Conservation (phyloP, 2,888 invertebrate species). For the Galeruca laticollis region DNA sequence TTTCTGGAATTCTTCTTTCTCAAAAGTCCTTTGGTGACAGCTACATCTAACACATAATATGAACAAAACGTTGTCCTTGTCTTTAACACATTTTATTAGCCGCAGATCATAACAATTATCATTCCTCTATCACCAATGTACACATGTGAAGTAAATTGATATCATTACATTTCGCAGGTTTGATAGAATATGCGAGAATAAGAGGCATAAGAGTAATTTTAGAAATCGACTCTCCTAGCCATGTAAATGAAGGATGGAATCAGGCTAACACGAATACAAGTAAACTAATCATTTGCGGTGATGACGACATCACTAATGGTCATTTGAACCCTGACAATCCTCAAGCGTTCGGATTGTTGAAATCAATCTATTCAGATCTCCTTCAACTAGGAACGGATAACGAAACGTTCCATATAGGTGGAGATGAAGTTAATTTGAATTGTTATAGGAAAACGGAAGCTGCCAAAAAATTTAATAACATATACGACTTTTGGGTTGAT, state of each 20-base stretch:
- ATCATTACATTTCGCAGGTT: slow-evolving; percentile 56
- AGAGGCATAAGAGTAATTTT: slow-evolving; percentile 87
- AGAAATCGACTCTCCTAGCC: slow-evolving; percentile 91
- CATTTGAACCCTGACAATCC: slow-evolving; percentile 84
- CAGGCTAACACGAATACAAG: slow-evolving; percentile 75
- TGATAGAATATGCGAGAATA: slow-evolving; percentile 79
- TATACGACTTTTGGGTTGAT: slow-evolving; percentile 78
- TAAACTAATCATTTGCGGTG: slow-evolving; percentile 80
- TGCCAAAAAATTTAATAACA: slow-evolving; percentile 69
- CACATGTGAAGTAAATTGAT: not conserved
- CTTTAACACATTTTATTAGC: too few relatives aligned
- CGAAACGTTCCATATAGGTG: slow-evolving; percentile 85
- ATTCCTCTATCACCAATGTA: too few relatives aligned
- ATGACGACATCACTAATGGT: slow-evolving; percentile 81
- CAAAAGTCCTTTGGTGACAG: too few relatives aligned
- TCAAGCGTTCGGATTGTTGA: slow-evolving; percentile 76
- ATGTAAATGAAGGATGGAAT: slow-evolving; percentile 85
- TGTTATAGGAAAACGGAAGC: slow-evolving; percentile 73
- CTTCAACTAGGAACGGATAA: slow-evolving; percentile 78
- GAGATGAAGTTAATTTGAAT: slow-evolving; percentile 80
- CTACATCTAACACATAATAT: too few relatives aligned
- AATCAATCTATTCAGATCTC: slow-evolving; percentile 80
- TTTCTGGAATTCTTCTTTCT: too few relatives aligned
- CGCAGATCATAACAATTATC: too few relatives aligned
- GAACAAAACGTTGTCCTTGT: too few relatives aligned